Evolutionary conservation across 2,888 invertebrate genomes (phyloP).

Genomic region (Auanema freiburgensis): DNA sequence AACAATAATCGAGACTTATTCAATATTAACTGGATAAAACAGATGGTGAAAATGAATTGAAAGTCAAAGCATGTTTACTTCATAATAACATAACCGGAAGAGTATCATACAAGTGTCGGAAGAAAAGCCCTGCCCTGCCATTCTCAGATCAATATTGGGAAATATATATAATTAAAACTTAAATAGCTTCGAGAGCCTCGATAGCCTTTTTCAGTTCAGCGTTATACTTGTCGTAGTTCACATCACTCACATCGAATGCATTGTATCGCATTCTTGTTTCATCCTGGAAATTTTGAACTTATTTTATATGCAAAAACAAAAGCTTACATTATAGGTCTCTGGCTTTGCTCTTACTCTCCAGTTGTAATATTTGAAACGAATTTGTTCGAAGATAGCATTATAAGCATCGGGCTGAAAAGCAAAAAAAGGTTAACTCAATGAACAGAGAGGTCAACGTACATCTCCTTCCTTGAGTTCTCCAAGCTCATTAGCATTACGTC

Average conservation of each 20-base stretch:
- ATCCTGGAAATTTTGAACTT: constrained; percentile 38
- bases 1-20: too few species aligned
- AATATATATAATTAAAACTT: not conserved
- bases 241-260: constrained; percentile 35
- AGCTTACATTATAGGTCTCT: constrained; percentile 80
- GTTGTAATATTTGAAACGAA: constrained; percentile 79
- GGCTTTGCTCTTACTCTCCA: constrained; percentile 85
- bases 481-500: constrained; percentile 76
- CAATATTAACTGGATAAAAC: too few species aligned
- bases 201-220: constrained; percentile 29
- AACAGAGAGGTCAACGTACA: constrained; percentile 14
- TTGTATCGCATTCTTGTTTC: constrained; percentile 43
- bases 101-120: too few species aligned
- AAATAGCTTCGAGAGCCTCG: constrained; percentile 21
- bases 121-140: too few species aligned
- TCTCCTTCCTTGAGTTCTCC: constrained; percentile 71
- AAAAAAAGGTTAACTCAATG: not conserved
- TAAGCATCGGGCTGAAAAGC: constrained; percentile 69
- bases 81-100: too few species aligned
- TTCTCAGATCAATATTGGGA: too few species aligned
- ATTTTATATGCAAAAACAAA: too few species aligned
- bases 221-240: constrained; percentile 43
- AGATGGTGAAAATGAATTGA: too few species aligned
- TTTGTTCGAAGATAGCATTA: constrained; percentile 75
- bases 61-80: too few species aligned